Evolutionary conservation across 2,888 invertebrate genomes (phyloP), one percentile per base, ranked within the genome.

Genomic region (Heliconius ethilla): DNA sequence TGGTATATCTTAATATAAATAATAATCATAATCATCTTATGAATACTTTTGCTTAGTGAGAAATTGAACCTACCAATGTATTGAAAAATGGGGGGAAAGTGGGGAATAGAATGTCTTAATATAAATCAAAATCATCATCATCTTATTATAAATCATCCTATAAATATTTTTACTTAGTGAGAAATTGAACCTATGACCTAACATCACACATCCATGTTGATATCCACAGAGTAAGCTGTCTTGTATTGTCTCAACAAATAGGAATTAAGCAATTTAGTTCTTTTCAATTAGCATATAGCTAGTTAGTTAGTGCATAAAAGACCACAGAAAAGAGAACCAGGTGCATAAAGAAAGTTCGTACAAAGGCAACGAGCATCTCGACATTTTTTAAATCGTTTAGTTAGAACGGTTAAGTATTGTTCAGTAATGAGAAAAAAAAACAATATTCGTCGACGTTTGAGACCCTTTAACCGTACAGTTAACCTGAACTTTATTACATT

Each of bases 391-490:
- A 66, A 45, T 45, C 40, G 40, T 69, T 69, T 69, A 62, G 63
- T 63, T 63, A 63, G 40, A 70, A 70, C 70, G 45, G 63, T 70
- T 65, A 51, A 70, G 29, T 55, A 65, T 76, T 72, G 65, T 72
- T 55, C 45, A 37, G 70, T 76, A 76, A 72, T 76, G 76, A 76
- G 76, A 76, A 72, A 76, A 72, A 66, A 76, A 27, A 27, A 27
- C 27, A 27, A 3, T 3, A 27, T 27, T 3, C 27, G 27, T 27
- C 3, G 27, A 27, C 70, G 33, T 76, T 45, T 72, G 10, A 70
- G 55, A 70, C 65, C 63, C 45, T 76, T 70, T 25, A 69, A 6
- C n/a, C 40, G 63, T 18, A 76, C 27, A 40, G 72, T 25, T 65
- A 72, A 65, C 70, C 51, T 51, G 37, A 55, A 51, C 59, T 45